These are phyloP conservation scores for Mus caroli DNA, from an alignment of 2,797 vertebrate species.

Conservation along the genomic window DNA sequence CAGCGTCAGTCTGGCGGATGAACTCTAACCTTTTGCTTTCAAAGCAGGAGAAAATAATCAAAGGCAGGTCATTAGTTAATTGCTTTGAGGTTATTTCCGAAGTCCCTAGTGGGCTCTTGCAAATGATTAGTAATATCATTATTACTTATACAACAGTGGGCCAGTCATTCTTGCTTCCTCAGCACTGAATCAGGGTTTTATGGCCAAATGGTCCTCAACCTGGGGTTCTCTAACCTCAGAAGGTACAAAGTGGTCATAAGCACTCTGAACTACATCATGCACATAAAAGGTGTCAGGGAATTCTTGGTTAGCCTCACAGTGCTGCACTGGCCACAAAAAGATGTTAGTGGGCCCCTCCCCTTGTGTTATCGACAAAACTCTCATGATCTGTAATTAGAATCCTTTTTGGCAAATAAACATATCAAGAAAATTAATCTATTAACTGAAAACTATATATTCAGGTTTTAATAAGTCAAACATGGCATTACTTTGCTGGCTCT, in stretches of 20 bases:
- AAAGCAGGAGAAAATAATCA: conserved; percentile 78
- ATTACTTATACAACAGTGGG: conserved; percentile 65
- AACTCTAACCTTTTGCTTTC: conserved; percentile 80
- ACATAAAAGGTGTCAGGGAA: conserved; percentile 42
- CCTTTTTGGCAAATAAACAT: conserved; percentile 27
- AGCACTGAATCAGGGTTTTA: conserved; percentile 77
- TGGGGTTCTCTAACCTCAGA: conserved; percentile 48
- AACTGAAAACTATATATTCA: not conserved
- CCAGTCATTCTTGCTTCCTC: conserved; percentile 69
- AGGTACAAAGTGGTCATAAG: conserved; percentile 39
- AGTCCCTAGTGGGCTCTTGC: conserved; percentile 73
- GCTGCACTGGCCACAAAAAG: not conserved
- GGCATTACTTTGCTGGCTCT: not conserved
- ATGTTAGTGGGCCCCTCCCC: conserved; percentile 9
- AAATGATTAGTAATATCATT: conserved; percentile 82
- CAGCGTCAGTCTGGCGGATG: conserved; percentile 32
- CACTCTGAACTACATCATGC: conserved; percentile 45
- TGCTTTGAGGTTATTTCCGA: conserved; percentile 80
- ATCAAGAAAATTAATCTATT: conserved; percentile 7
- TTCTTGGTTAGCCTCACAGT: not conserved
- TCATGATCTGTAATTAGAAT: not conserved
- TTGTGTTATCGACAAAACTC: not conserved
- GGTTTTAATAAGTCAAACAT: not conserved
- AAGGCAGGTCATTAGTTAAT: conserved; percentile 82
- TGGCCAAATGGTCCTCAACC: conserved; percentile 67